Percentiles rank a stretch among this genome's conserved stretches.
Evolutionary conservation across 2,797 vertebrate species (phyloP).

Genomic region (Poecile montanus): DNA sequence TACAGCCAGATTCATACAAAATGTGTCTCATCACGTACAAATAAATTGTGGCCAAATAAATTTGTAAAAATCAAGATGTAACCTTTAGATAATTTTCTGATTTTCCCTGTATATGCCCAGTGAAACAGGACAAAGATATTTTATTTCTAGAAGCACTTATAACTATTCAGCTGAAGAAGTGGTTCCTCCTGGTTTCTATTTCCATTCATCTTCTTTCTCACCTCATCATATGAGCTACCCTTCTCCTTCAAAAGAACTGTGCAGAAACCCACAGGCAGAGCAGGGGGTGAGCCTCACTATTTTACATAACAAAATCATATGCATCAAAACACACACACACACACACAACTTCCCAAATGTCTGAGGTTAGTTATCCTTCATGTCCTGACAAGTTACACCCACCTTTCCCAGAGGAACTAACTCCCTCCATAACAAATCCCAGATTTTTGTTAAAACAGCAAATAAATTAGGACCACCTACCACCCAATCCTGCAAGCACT

Average conservation of each 20-base stretch:
- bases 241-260: conserved; percentile 59
- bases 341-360: conserved; percentile 60
- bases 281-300: conserved; percentile 53
- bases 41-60: conserved; percentile 24
- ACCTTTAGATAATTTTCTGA: neutral
- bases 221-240: conserved; percentile 59
- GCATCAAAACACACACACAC: conserved; percentile 57
- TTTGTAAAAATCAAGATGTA: conserved; percentile 24
- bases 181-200: conserved; percentile 56
- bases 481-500: conserved; percentile 56
- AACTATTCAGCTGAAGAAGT: conserved; percentile 53
- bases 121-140: neutral
- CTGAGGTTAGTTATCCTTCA: conserved; percentile 66
- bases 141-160: conserved; percentile 27
- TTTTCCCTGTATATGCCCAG: neutral
- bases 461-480: conserved; percentile 71
- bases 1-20: neutral
- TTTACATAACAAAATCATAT: conserved; percentile 68
- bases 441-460: conserved; percentile 62
- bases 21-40: neutral
- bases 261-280: conserved; percentile 66
- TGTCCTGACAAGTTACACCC: conserved; percentile 70
- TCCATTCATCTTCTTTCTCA: conserved; percentile 61
- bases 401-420: conserved; percentile 70
- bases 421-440: conserved; percentile 62